Conservation (phyloP, 2,113 vertebrate species). For the Lepus europaeus region DNA sequence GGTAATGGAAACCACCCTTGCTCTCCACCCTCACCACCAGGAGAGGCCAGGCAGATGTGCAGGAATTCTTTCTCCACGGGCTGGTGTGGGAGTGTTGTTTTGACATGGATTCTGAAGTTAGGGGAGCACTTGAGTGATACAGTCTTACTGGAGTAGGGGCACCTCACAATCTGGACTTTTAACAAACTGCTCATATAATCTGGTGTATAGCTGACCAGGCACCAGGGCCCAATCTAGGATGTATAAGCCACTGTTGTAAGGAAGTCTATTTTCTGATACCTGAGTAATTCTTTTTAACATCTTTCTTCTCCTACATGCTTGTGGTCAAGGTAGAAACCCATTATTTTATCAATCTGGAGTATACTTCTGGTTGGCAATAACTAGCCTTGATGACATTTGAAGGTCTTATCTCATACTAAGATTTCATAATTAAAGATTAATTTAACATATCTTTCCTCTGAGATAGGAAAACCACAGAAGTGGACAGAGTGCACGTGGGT, state of each 20-base stretch:
- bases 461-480: not conserved
- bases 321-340: not conserved
- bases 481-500: not conserved
- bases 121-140: not conserved
- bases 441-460: not conserved
- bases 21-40: too few relatives aligned
- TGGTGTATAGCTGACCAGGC: not conserved
- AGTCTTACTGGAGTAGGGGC: not conserved
- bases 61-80: not conserved
- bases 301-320: conserved; percentile 1
- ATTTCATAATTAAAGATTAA: not conserved
- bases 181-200: not conserved
- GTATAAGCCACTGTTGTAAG: not conserved
- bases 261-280: not conserved
- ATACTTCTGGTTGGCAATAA: conserved; percentile 18
- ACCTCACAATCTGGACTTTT: not conserved
- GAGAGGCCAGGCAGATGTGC: not conserved
- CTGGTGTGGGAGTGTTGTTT: not conserved
- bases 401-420: not conserved
- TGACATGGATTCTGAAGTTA: not conserved
- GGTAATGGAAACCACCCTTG: not conserved
- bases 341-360: not conserved
- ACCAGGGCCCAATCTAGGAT: not conserved
- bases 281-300: not conserved
- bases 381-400: not conserved